phyloP scores from a whole-genome alignment of 2,888 invertebrate genomes.

The Drosophila histrio region DNA sequence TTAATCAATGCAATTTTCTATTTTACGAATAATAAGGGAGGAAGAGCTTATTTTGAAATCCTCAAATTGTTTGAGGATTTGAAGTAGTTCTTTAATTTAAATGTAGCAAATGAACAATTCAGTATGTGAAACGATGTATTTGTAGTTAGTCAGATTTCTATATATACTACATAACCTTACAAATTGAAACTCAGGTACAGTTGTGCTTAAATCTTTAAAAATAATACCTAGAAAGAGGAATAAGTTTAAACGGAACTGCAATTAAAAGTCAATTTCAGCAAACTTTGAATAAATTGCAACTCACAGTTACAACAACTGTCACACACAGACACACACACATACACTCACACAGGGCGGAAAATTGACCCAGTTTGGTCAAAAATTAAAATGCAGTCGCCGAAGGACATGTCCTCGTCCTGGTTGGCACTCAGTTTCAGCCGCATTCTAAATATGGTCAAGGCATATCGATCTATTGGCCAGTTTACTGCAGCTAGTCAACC shows the following conservation, averaged over 20 bases:
- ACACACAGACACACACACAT: constrained; percentile 1
- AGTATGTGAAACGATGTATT: no score
- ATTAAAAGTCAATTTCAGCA: constrained; percentile 27
- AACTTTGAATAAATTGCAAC: constrained; percentile 20
- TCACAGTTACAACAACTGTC: constrained; percentile 7
- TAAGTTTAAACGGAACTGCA: constrained; percentile 7
- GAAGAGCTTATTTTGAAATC: no score
- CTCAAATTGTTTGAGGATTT: no score
- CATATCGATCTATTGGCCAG: constrained; percentile 35
- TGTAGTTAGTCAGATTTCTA: no score
- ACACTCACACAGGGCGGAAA: neutral
- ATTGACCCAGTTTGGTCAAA: constrained; percentile 59
- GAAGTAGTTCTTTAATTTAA: no score
- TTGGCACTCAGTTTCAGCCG: constrained; percentile 35
- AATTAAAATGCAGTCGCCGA: constrained; percentile 62
- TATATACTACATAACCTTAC: neutral
- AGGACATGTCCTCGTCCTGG: constrained; percentile 70
- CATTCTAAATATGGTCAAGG: constrained; percentile 58
- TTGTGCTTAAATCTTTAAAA: neutral
- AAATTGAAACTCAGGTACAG: neutral
- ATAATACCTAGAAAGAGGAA: neutral
- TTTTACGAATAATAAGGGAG: no score
- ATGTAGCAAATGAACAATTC: no score
- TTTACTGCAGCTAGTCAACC: constrained; percentile 4
- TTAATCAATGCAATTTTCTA: no score